Base-by-base conservation (phyloP, 2,888 invertebrate species). In the Tineola bisselliella region DNA sequence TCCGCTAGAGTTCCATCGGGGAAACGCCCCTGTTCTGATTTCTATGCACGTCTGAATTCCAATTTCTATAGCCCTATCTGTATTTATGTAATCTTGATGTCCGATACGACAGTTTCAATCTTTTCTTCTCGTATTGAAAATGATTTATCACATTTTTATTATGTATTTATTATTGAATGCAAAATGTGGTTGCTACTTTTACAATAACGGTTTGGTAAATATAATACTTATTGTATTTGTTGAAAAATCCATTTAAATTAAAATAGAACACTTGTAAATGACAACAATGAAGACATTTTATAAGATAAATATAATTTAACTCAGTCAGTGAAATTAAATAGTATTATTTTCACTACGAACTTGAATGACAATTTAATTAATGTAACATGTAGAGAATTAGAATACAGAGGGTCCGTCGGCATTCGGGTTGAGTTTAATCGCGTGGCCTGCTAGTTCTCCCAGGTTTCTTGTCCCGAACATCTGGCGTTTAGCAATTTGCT, bases 401-500 rank as follows among this genome's bases (percentile, higher is more conserved):
- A 31, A 31, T 31, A 10, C 31, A 31, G 31, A 31, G 38, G 25
- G 25, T 25, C 6, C 25, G 25, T 25, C n/a, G 43, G 12, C 43
- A n/a, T 48, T 15, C 15, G 48, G 48, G 15, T n/a, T n/a, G 13
- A 48, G 15, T 48, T 48, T 48, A 48, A 48, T 17, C 48, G 15
- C 17, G 15, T 48, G 48, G 15, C 43, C 43, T 43, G 43, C 43
- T 48, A 15, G 15, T 48, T 48, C 48, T 48, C 48, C 3, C 15
- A 48, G 48, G 15, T 48, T 83, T 84, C 81, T 83, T 82, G 84
- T 84, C 80, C 75, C 73, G 71, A 74, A 69, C 81, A 83, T 79
- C 80, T 82, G 82, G 72, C 81, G 82, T 81, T 77, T 79, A 75
- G 83, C 86, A 84, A 86, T 86, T 82, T 84, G 84, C 82, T 84